These are phyloP conservation scores for Drosophila parvula DNA, from an alignment of 1,140 invertebrate genomes.

Conservation along the genomic window DNA sequence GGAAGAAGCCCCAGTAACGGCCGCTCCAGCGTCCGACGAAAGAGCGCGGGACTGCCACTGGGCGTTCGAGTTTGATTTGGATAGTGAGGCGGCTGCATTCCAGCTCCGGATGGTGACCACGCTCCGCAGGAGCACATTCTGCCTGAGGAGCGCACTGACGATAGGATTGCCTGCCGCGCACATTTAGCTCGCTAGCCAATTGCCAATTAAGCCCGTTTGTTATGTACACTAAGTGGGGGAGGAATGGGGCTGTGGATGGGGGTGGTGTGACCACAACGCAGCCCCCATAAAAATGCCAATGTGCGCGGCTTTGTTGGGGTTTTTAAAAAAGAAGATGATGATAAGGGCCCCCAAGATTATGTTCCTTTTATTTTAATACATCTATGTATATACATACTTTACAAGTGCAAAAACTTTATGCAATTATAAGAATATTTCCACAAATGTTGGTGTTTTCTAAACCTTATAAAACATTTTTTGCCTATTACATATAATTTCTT, in stretches of 20 bases:
- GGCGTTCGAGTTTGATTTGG: conserved; percentile 7
- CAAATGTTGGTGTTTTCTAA: no score
- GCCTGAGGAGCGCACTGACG: conserved; percentile 52
- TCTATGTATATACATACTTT: no score
- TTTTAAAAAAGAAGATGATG: neutral
- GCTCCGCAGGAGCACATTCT: conserved; percentile 54
- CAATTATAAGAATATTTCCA: no score
- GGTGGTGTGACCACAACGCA: neutral
- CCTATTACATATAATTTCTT: no score
- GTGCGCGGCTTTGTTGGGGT: neutral
- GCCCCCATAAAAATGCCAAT: conserved; percentile 18
- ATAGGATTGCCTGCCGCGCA: conserved; percentile 63
- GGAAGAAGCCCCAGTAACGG: conserved; percentile 49
- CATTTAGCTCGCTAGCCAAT: conserved; percentile 68
- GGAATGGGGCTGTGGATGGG: conserved; percentile 29
- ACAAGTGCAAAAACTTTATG: no score
- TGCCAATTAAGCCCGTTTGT: conserved; percentile 61
- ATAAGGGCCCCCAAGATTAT: neutral
- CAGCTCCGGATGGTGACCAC: conserved; percentile 17
- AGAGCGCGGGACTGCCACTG: conserved; percentile 35
- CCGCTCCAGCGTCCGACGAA: conserved; percentile 43
- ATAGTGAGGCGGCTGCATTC: neutral
- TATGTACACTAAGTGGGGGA: conserved; percentile 63
- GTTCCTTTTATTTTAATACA: no score
- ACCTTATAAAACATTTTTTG: no score